phyloP scores from a whole-genome alignment of 2,797 vertebrate species.

The Selene dorsalis region DNA sequence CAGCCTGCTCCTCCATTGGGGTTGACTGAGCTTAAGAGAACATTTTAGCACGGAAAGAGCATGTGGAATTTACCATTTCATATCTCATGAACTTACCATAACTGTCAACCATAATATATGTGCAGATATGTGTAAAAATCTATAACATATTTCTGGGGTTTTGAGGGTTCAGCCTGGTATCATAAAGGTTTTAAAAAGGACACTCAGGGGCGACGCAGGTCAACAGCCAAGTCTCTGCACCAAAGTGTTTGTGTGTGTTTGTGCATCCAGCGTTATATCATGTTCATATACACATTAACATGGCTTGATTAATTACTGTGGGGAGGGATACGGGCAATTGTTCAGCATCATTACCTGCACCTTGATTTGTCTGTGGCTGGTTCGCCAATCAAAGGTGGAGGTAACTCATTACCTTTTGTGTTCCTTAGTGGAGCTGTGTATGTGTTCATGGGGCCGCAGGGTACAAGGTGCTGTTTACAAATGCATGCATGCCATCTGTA shows the following conservation, averaged over 20 bases:
- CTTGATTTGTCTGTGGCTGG: slow-evolving; percentile 54
- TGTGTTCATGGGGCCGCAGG: slow-evolving; percentile 54
- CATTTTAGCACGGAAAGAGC: no score
- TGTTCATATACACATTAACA: slow-evolving; percentile 44
- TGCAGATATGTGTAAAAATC: background rate
- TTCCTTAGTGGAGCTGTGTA: slow-evolving; percentile 52
- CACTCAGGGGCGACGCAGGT: background rate
- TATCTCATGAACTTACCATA: no score
- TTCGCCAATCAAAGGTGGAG: slow-evolving; percentile 6
- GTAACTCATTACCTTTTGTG: slow-evolving; percentile 62
- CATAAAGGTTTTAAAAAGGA: background rate
- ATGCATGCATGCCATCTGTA: slow-evolving; percentile 59
- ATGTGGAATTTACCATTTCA: no score
- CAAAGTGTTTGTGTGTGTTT: no score
- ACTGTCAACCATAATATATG: background rate
- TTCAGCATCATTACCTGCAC: slow-evolving; percentile 66
- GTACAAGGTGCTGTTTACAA: slow-evolving; percentile 55
- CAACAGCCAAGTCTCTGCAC: background rate
- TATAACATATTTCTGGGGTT: background rate
- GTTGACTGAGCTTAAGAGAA: background rate
- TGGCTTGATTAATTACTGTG: slow-evolving; percentile 38
- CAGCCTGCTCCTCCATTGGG: background rate
- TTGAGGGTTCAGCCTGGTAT: background rate
- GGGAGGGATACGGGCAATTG: slow-evolving; percentile 15
- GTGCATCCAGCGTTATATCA: background rate